Evolutionary conservation across 2,797 vertebrate species (phyloP).

Genomic region (Eospalax fontanierii): DNA sequence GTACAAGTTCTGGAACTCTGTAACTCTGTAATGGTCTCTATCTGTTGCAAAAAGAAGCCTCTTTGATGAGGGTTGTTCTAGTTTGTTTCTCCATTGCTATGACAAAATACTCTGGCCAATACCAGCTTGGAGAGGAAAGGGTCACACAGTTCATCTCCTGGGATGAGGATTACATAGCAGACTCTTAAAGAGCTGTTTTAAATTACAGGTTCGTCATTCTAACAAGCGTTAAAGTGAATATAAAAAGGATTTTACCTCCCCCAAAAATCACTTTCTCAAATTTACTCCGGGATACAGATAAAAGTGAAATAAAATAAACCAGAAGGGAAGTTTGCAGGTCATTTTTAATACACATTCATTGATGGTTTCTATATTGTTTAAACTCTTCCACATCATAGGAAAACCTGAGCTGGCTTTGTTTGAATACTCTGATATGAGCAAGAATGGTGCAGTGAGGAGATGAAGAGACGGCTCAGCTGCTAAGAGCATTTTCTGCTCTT

Average conservation of each 20-base stretch:
- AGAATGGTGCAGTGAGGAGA: neutral
- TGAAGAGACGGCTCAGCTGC: too few species aligned
- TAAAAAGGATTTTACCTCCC: neutral
- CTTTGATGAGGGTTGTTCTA: too few species aligned
- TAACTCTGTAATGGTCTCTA: too few species aligned
- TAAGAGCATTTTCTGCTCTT: too few species aligned
- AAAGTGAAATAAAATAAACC: constrained; percentile 19
- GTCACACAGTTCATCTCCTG: too few species aligned
- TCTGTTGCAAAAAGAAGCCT: too few species aligned
- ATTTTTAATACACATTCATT: neutral
- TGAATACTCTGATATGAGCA: neutral
- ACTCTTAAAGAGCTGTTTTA: neutral
- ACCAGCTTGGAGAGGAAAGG: too few species aligned
- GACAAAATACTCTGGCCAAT: too few species aligned
- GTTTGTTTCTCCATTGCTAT: too few species aligned
- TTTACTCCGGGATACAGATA: neutral
- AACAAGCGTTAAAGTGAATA: constrained; percentile 38
- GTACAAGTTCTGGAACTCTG: too few species aligned
- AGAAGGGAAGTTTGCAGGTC: neutral
- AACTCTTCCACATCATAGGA: neutral
- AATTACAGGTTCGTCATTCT: constrained; percentile 19
- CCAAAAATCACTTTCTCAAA: constrained; percentile 7
- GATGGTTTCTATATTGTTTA: neutral
- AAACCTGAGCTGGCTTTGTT: neutral
- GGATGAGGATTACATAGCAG: neutral